Evolutionary conservation across 2,888 invertebrate genomes (phyloP).

Genomic region (Cheilosia urbana): DNA sequence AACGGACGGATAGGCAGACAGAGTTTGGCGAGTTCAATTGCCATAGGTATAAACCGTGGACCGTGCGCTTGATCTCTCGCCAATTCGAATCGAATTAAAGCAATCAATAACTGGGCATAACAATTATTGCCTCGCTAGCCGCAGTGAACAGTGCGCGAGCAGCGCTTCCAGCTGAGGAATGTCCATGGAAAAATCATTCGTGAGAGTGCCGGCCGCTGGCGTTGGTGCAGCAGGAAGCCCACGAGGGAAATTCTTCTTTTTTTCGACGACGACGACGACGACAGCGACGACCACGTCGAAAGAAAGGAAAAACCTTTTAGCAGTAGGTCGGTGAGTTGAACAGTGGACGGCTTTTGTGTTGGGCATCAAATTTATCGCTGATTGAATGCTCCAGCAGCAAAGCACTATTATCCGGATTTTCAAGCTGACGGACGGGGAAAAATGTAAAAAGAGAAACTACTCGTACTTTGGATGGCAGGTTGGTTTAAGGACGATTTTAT

Average conservation of each 20-base stretch:
- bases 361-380: conserved; percentile 61
- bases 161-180: conserved; percentile 59
- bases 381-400: conserved; percentile 31
- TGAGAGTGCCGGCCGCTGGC: conserved; percentile 41
- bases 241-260: conserved; percentile 35
- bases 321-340: conserved; percentile 62
- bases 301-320: conserved; percentile 60
- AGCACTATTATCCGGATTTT: conserved; percentile 18
- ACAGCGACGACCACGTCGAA: background rate
- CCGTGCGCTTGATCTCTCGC: conserved; percentile 65
- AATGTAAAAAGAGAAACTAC: conserved; percentile 12
- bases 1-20: conserved; percentile 11
- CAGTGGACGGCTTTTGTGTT: conserved; percentile 45
- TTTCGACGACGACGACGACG: background rate
- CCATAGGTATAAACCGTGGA: conserved; percentile 40
- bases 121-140: conserved; percentile 62
- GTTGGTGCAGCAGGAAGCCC: conserved; percentile 61
- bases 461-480: background rate
- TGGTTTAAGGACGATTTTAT: conserved; percentile 22
- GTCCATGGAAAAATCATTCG: conserved; percentile 38
- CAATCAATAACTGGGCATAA: conserved; percentile 73
- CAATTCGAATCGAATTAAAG: conserved; percentile 74
- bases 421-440: background rate
- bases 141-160: conserved; percentile 20
- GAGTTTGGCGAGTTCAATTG: conserved; percentile 27